phyloP scores from a whole-genome alignment of 2,797 vertebrate genomes.

The Ispidina lecontei region DNA sequence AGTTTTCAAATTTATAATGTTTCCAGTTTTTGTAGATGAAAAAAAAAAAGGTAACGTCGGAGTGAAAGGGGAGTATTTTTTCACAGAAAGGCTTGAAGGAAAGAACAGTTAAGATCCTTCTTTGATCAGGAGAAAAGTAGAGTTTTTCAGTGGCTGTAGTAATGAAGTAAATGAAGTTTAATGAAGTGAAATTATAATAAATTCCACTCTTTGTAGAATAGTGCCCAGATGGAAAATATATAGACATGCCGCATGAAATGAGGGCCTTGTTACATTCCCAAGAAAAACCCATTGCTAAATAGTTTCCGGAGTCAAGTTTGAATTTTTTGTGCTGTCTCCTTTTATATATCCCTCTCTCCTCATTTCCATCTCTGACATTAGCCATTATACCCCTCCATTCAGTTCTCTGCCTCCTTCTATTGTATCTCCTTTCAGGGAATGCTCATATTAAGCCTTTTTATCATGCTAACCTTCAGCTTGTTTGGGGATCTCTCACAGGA shows the following conservation, averaged over 20 bases:
- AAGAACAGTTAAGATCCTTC: neutral
- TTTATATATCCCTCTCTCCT: neutral
- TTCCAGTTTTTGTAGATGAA: neutral
- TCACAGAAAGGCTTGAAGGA: neutral
- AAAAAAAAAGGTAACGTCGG: neutral
- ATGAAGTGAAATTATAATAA: conserved; percentile 22
- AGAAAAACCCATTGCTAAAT: neutral
- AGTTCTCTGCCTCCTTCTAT: neutral
- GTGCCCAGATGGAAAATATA: conserved; percentile 18
- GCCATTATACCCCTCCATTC: neutral
- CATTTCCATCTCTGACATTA: neutral
- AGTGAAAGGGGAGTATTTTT: neutral
- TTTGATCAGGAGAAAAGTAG: neutral
- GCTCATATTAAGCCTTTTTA: neutral
- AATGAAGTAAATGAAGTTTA: conserved; percentile 17
- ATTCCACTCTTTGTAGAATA: neutral
- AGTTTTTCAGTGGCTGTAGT: neutral
- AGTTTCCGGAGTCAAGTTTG: neutral
- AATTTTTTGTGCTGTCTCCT: neutral
- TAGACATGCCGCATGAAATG: neutral
- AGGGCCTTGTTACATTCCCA: neutral
- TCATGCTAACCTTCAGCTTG: neutral
- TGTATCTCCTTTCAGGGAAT: neutral
- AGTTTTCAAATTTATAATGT: neutral
- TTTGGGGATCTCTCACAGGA: neutral